Evolutionary conservation across 2,888 invertebrate genomes (phyloP).

Genomic region (Hylaea fasciaria): DNA sequence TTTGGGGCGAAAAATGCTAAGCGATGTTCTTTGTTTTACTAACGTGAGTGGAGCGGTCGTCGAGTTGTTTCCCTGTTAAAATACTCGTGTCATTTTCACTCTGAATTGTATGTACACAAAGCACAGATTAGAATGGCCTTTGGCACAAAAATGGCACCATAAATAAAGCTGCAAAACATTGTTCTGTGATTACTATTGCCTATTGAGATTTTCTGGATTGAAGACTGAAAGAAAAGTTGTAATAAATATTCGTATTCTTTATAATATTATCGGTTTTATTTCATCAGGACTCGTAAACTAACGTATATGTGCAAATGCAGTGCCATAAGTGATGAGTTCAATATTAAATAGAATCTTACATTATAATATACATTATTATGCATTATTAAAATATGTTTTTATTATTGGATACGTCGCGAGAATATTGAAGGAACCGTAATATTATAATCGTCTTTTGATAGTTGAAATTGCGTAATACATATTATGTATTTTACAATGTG

Average conservation of each 20-base stretch:
- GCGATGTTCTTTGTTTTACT: too few species aligned
- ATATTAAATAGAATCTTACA: conserved; percentile 50
- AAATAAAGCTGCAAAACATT: conserved; percentile 61
- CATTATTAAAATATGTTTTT: conserved; percentile 32
- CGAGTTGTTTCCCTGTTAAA: neutral
- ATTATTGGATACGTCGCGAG: conserved; percentile 36
- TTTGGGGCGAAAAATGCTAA: too few species aligned
- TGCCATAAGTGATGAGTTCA: conserved; percentile 75
- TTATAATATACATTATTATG: conserved; percentile 49
- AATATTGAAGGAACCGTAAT: conserved; percentile 1
- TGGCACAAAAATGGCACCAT: conserved; percentile 65
- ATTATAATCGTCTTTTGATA: neutral
- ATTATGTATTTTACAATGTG: neutral
- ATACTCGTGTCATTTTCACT: conserved; percentile 14
- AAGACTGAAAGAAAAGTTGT: conserved; percentile 73
- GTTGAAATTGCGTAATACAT: neutral
- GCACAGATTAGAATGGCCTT: conserved; percentile 49
- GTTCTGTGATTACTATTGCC: conserved; percentile 79
- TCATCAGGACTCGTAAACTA: conserved; percentile 60
- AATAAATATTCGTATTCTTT: conserved; percentile 22
- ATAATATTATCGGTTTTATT: conserved; percentile 27
- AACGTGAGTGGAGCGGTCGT: too few species aligned
- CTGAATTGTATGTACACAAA: conserved; percentile 1
- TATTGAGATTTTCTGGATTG: conserved; percentile 81
- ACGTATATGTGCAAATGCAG: conserved; percentile 69